These are phyloP conservation scores for Listronotus oregonensis DNA, from an alignment of 1,140 invertebrate species.

Conservation along the genomic window DNA sequence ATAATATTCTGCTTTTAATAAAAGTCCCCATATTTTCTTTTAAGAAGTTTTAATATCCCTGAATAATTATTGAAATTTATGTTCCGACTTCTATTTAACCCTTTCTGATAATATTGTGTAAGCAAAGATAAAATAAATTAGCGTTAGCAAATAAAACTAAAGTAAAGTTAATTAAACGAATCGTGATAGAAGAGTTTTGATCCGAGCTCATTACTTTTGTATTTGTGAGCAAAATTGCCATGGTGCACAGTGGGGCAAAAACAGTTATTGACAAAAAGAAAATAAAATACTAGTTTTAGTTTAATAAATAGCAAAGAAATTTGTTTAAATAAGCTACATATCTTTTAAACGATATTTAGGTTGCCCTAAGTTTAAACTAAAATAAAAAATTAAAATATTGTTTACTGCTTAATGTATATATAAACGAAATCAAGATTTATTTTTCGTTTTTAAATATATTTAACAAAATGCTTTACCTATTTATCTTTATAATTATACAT, in stretches of 20 bases:
- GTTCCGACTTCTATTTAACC: background rate
- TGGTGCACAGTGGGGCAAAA: background rate
- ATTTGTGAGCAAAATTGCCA: background rate
- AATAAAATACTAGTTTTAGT: too few species aligned
- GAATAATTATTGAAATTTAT: slow-evolving; percentile 8
- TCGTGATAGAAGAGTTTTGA: slow-evolving; percentile 13
- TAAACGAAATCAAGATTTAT: too few species aligned
- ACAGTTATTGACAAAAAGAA: too few species aligned
- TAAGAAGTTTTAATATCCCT: background rate
- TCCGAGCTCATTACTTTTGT: slow-evolving; percentile 12
- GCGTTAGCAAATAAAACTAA: slow-evolving; percentile 17
- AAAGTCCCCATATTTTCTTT: background rate
- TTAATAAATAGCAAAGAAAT: too few species aligned
- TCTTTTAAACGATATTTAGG: too few species aligned
- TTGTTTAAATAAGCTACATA: too few species aligned
- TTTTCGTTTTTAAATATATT: too few species aligned
- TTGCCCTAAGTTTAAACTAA: too few species aligned
- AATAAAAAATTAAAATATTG: too few species aligned
- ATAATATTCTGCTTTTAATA: background rate
- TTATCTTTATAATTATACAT: too few species aligned
- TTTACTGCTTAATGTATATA: too few species aligned
- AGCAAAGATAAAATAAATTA: slow-evolving; percentile 23
- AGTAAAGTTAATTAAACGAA: slow-evolving; percentile 26
- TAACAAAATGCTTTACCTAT: too few species aligned
- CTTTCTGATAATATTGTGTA: slow-evolving; percentile 14